Conservation (phyloP, 1,140 invertebrate species). For the Lepidotrigona ventralis region DNA sequence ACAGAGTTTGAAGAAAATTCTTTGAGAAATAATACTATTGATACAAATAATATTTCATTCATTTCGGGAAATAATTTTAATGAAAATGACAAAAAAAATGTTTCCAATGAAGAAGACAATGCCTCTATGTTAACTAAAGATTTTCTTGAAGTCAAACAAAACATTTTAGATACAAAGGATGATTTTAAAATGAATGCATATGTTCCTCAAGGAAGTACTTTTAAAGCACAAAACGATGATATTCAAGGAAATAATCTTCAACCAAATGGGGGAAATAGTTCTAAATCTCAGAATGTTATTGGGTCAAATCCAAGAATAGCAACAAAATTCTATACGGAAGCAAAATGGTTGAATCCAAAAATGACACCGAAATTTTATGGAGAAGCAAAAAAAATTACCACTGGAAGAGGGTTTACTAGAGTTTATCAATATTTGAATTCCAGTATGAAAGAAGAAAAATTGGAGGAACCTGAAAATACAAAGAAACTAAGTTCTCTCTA, state of each 20-base stretch:
- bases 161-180: no score
- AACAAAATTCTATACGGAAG: not conserved
- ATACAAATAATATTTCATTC: not conserved
- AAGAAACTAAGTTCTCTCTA: not conserved
- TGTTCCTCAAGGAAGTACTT: not conserved
- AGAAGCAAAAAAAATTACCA: slow-evolving; percentile 13
- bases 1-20: not conserved
- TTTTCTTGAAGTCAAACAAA: not conserved
- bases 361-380: not conserved
- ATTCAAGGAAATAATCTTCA: no score
- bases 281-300: not conserved
- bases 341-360: not conserved
- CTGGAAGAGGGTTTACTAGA: slow-evolving; percentile 22
- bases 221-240: not conserved
- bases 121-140: fast-evolving
- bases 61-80: not conserved
- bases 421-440: not conserved
- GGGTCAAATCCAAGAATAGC: not conserved
- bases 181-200: not conserved
- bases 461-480: fast-evolving
- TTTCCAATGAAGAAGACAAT: not conserved
- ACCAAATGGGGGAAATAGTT: not conserved
- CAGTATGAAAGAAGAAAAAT: not conserved
- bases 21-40: not conserved
- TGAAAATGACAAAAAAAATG: not conserved